Percentiles rank a stretch among this genome's conserved stretches.
Conservation (phyloP, 2,888 invertebrate genomes). For the Lasioglossum marginatum region DNA sequence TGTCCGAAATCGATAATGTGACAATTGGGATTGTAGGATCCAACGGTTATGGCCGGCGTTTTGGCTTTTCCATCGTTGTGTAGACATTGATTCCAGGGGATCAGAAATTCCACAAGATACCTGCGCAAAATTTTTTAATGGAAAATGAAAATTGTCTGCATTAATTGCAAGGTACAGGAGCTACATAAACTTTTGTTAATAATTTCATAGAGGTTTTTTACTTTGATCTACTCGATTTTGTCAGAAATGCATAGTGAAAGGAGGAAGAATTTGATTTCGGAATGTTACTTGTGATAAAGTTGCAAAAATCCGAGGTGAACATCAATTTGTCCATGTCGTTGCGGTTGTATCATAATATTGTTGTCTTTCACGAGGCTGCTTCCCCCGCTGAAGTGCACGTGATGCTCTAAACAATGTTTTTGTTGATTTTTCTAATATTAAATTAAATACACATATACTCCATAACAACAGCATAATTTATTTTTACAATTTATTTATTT, state of each 20-base stretch:
- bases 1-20: constrained; percentile 73
- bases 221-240: no score
- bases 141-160: background rate
- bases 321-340: constrained; percentile 81
- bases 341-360: constrained; percentile 81
- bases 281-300: constrained; percentile 77
- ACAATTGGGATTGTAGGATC: constrained; percentile 75
- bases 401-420: constrained; percentile 74
- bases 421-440: background rate
- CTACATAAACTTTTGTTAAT: background rate
- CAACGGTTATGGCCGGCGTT: constrained; percentile 71
- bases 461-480: background rate
- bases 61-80: constrained; percentile 71
- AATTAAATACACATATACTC: background rate
- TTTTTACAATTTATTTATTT: no score
- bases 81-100: constrained; percentile 79
- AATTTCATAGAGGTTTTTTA: background rate
- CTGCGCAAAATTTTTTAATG: constrained; percentile 56
- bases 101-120: constrained; percentile 78
- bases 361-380: constrained; percentile 79
- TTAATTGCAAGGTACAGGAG: background rate
- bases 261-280: background rate
- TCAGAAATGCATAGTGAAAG: background rate
- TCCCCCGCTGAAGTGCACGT: constrained; percentile 81
- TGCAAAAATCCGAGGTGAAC: constrained; percentile 80